Conservation (phyloP, 2,113 vertebrate species). For the Salvator merianae region DNA sequence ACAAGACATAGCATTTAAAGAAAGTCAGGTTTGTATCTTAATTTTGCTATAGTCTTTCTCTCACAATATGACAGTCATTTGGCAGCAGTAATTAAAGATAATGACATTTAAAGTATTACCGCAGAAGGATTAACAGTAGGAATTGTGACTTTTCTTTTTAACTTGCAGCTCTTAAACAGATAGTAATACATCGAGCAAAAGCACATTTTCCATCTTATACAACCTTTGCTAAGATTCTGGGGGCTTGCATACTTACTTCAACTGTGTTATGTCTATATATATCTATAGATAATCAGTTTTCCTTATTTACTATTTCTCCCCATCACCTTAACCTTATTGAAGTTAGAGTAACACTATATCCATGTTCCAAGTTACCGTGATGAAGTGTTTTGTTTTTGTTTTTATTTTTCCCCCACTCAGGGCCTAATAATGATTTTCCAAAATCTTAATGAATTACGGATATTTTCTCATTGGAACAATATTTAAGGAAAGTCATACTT, state of each 20-base stretch:
- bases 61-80: neutral
- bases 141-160: neutral
- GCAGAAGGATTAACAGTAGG: slow-evolving; percentile 12
- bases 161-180: neutral
- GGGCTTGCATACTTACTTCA: neutral
- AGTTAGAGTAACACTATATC: too few relatives aligned
- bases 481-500: too few relatives aligned
- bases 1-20: slow-evolving; percentile 7
- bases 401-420: neutral
- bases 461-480: too few relatives aligned
- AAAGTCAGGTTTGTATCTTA: neutral
- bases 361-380: neutral
- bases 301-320: neutral
- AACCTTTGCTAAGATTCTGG: neutral
- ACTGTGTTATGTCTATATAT: too few relatives aligned
- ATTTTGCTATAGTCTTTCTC: neutral
- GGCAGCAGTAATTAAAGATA: neutral
- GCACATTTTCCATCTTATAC: neutral
- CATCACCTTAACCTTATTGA: too few relatives aligned
- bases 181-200: neutral
- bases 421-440: neutral
- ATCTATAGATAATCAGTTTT: neutral
- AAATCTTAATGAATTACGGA: neutral
- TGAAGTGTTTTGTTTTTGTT: neutral
- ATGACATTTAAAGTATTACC: neutral